These are phyloP conservation scores for Tryphoninae sp. DNA, from an alignment of 2,888 invertebrate species.

Conservation along the genomic window DNA sequence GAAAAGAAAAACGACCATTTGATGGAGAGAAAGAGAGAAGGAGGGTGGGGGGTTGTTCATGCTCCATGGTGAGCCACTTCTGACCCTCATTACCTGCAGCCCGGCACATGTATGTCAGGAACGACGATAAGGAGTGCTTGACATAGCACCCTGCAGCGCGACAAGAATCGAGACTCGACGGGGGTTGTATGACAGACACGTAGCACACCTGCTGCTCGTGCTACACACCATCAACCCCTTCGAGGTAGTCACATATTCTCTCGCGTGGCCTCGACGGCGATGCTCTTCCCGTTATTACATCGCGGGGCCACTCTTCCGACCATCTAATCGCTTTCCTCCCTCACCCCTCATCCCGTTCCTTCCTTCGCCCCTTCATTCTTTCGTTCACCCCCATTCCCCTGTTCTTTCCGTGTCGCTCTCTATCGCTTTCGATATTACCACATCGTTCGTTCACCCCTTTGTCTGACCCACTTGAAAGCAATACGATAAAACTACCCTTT, in stretches of 20 bases:
- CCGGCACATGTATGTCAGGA: conserved; percentile 22
- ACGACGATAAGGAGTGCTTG: conserved; percentile 44
- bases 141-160: conserved; percentile 15
- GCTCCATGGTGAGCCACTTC: conserved; percentile 5
- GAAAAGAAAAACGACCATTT: too few species aligned
- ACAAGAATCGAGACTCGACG: conserved; percentile 30
- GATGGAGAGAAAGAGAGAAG: too few species aligned
- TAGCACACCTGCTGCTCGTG: conserved; percentile 46
- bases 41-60: not conserved
- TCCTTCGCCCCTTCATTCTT: conserved; percentile 1
- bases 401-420: conserved; percentile 32
- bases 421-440: conserved; percentile 37
- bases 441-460: conserved; percentile 39
- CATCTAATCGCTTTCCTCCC: conserved; percentile 57
- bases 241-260: conserved; percentile 49
- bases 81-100: conserved; percentile 11
- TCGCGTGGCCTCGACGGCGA: conserved; percentile 44
- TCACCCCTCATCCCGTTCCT: not conserved
- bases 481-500: conserved; percentile 2
- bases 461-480: conserved; percentile 43
- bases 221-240: conserved; percentile 30
- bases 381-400: conserved; percentile 19
- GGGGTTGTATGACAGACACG: conserved; percentile 46
- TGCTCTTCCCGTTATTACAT: conserved; percentile 62
- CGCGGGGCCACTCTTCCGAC: conserved; percentile 58